Conservation (phyloP, 2,797 vertebrate genomes). For the Aeoliscus strigatus region DNA sequence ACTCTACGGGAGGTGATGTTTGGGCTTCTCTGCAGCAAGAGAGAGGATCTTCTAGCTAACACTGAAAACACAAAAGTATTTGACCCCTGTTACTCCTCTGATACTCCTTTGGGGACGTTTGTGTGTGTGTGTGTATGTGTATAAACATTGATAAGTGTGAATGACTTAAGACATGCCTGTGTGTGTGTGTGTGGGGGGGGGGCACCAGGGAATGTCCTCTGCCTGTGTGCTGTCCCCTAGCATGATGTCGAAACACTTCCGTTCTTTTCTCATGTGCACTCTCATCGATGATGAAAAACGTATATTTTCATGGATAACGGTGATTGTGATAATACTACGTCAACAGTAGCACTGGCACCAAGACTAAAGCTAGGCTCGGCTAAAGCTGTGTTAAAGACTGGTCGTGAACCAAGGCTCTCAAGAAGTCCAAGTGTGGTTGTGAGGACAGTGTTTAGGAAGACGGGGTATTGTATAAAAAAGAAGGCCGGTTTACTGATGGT, state of each 20-base stretch:
- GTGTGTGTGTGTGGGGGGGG: too few species aligned
- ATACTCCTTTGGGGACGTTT: conserved; percentile 39
- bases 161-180: conserved; percentile 25
- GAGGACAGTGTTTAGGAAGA: conserved; percentile 30
- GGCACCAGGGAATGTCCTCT: conserved; percentile 4
- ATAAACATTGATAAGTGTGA: conserved; percentile 43
- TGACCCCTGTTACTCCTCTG: conserved; percentile 36
- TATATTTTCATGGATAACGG: conserved; percentile 26
- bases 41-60: conserved; percentile 24
- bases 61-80: conserved; percentile 22
- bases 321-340: conserved; percentile 23
- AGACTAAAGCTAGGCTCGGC: conserved; percentile 17
- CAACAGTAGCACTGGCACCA: conserved; percentile 20
- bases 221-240: background rate
- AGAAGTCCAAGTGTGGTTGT: conserved; percentile 1
- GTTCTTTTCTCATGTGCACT: conserved; percentile 16
- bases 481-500: too few species aligned
- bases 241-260: conserved; percentile 15
- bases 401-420: conserved; percentile 23
- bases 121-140: conserved; percentile 32
- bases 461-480: background rate
- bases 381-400: conserved; percentile 15
- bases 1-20: conserved; percentile 39
- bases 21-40: conserved; percentile 17
- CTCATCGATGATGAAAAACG: too few species aligned